Base-by-base conservation (phyloP, 2,888 invertebrate species). In the Petrolisthes manimaculis region DNA sequence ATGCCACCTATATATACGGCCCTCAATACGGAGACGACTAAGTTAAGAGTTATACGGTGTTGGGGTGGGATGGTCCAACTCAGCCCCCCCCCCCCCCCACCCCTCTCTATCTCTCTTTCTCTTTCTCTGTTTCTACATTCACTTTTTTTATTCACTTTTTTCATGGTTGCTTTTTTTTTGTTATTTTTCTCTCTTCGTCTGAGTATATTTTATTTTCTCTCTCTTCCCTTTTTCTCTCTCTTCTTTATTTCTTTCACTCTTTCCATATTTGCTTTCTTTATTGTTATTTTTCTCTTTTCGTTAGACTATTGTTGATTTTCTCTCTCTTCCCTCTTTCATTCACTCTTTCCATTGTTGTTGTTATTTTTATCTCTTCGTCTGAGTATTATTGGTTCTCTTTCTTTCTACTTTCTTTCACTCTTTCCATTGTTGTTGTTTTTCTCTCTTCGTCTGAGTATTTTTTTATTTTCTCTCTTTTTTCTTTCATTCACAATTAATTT, bases 1-100 rank as follows among this genome's bases (percentile, higher is more conserved):
- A 51, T 51, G 71, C 87, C 83, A 79, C 87, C 53, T 9, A 8
- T n/a, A n/a, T n/a, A n/a, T n/a, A n/a, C n/a, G n/a, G n/a, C n/a
- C n/a, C n/a, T n/a, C n/a, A n/a, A n/a, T n/a, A n/a, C n/a, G n/a
- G n/a, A n/a, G n/a, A n/a, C n/a, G n/a, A n/a, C n/a, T n/a, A n/a
- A n/a, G n/a, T n/a, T n/a, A n/a, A n/a, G n/a, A n/a, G n/a, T n/a
- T n/a, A n/a, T n/a, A n/a, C n/a, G n/a, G n/a, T n/a, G n/a, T n/a
- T n/a, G n/a, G n/a, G n/a, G n/a, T n/a, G n/a, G 82, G 67, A 67
- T 51, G 51, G 54, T 51, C 77, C 75, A 24, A 71, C 6, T 37
- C 4, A 71, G 71, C 6, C 24, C n/a, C n/a, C n/a, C n/a, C n/a
- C n/a, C n/a, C n/a, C n/a, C n/a, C n/a, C n/a, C n/a, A n/a, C n/a